These are phyloP conservation scores for Hapalemur alaotrensis DNA, from an alignment of 2,797 vertebrate genomes.

Conservation along the genomic window DNA sequence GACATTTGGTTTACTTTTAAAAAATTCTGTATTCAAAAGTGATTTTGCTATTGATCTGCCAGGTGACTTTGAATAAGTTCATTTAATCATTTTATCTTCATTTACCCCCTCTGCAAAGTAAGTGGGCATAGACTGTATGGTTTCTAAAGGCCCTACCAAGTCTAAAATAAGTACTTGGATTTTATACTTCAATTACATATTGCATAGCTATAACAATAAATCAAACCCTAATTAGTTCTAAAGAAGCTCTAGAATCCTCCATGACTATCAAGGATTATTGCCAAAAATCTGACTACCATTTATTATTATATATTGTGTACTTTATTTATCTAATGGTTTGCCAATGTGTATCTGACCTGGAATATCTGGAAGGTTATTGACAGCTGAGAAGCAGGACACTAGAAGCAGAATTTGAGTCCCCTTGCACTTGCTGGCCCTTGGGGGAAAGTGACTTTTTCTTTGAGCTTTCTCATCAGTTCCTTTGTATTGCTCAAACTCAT, in stretches of 20 bases:
- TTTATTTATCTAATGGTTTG: not conserved
- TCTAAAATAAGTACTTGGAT: not conserved
- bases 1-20: conserved; percentile 76
- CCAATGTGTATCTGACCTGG: not conserved
- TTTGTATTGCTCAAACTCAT: not conserved
- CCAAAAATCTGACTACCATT: not conserved
- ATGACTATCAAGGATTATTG: not conserved
- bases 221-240: conserved; percentile 1
- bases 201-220: not conserved
- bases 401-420: not conserved
- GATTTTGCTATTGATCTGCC: conserved; percentile 23
- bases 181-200: conserved; percentile 12
- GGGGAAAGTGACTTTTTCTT: not conserved
- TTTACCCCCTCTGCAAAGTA: not conserved
- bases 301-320: not conserved
- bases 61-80: not conserved
- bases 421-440: not conserved
- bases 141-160: not conserved
- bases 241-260: not conserved
- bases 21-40: conserved; percentile 12
- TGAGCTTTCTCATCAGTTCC: conserved; percentile 6
- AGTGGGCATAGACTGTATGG: not conserved
- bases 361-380: not conserved
- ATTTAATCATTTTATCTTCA: not conserved
- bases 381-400: conserved; percentile 38